Base-by-base conservation (phyloP, 2,113 vertebrate species). In the Manacus vitellinus region DNA sequence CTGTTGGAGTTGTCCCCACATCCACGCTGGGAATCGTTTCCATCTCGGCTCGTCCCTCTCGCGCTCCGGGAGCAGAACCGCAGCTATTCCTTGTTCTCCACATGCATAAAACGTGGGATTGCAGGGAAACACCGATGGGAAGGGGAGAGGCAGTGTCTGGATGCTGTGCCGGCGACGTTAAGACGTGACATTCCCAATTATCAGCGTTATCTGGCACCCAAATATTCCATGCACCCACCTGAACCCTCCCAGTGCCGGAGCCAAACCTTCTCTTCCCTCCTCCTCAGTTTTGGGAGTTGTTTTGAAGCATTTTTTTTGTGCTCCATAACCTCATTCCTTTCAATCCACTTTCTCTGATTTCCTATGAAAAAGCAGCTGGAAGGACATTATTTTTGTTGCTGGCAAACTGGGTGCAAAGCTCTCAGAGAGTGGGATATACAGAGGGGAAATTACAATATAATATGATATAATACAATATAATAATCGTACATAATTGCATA, bases 61-160 rank as follows among this genome's bases (percentile, higher is more conserved):
- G 68, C 5, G 9, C 84, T 63, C 12, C 2, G 43, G 44, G 77
- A 84, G 52, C 22, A 4, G 67, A 44, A 15, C 6, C 39, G 2
- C 14, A 39, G 47, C 65, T 16, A 7, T 27, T 37, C 67, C 89
- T 44, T 5, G 25, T 28, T 27, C 62, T 27, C 77, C 39, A 22
- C 11, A 8, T 1, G 49, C 23, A 4, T 0, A 10, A 66, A 43
- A 25, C 0, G 44, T 7, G 68, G 10, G 15, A 12, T 4, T 23
- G 58, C 25, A 8, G 31, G 49, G 79, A 67, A 88, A 75, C 30
- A 19, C n/a, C 4, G 8, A 22, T 0, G 83, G 72, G 6, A 52
- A 28, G 58, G 59, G n/a, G 54, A 30, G 61, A 67, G 77, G 68
- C 39, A 71, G 80, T 0, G 1, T 3, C 55, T 3, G 65, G 59